Conservation (phyloP, 2,888 invertebrate species). For the Papilio gigon region DNA sequence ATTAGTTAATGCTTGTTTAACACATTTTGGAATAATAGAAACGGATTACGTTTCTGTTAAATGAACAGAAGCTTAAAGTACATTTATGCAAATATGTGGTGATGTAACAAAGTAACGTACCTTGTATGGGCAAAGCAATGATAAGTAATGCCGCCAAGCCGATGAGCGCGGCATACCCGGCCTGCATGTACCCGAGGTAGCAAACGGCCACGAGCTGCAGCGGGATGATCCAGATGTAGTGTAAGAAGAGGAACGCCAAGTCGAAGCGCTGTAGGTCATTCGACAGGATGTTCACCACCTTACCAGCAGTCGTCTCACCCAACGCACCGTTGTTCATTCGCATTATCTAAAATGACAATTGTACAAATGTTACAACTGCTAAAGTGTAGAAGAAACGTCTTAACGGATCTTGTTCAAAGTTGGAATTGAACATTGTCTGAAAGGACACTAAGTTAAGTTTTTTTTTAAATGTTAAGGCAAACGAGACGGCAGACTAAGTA, state of each 20-base stretch:
- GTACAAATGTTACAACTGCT: too few species aligned
- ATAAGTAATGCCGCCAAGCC: slow-evolving; percentile 86
- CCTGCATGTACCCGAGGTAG: slow-evolving; percentile 86
- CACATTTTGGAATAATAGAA: neutral
- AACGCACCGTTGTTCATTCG: slow-evolving; percentile 83
- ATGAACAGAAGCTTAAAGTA: too few species aligned
- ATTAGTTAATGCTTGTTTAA: neutral
- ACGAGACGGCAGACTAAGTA: too few species aligned
- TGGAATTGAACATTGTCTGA: too few species aligned
- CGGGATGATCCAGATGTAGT: slow-evolving; percentile 93
- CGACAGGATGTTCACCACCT: slow-evolving; percentile 93
- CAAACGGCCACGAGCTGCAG: slow-evolving; percentile 84
- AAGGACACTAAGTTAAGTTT: too few species aligned
- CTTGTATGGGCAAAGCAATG: slow-evolving; percentile 89
- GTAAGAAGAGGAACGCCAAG: slow-evolving; percentile 86
- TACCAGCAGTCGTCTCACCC: slow-evolving; percentile 92
- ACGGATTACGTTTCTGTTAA: too few species aligned
- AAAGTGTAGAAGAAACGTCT: too few species aligned
- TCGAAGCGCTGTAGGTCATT: slow-evolving; percentile 95
- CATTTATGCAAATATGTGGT: too few species aligned
- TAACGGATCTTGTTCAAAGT: slow-evolving; percentile 1
- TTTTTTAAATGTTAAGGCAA: too few species aligned
- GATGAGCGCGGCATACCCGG: slow-evolving; percentile 85
- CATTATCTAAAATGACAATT: slow-evolving; percentile 64
- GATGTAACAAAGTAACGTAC: slow-evolving; percentile 60